Conservation (phyloP, 2,888 invertebrate genomes). For the Acleris emargana region DNA sequence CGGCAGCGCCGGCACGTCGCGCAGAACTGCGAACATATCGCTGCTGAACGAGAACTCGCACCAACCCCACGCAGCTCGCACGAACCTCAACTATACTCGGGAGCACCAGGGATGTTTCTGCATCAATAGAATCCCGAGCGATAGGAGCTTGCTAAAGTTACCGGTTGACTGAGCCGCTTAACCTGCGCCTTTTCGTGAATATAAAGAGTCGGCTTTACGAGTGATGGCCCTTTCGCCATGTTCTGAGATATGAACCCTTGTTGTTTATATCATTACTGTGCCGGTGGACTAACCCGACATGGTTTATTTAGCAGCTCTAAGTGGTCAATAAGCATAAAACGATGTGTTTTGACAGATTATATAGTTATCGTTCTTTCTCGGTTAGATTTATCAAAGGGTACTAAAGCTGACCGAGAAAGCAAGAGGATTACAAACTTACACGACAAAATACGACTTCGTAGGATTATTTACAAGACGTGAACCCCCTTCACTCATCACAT, state of each 20-base stretch:
- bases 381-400: no score
- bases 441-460: no score
- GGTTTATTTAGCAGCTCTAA: not conserved
- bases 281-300: conserved; percentile 2
- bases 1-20: conserved; percentile 17
- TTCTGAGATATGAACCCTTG: conserved; percentile 18
- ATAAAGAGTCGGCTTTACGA: conserved; percentile 25
- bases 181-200: conserved; percentile 27
- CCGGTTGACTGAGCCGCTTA: conserved; percentile 20
- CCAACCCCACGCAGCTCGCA: not conserved
- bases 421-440: no score
- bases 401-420: no score
- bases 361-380: no score
- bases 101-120: not conserved
- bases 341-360: no score
- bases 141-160: conserved; percentile 20
- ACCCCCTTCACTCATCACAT: not conserved
- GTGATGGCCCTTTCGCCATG: conserved; percentile 22
- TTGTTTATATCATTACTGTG: not conserved
- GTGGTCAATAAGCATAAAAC: no score
- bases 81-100: conserved; percentile 4
- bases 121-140: not conserved
- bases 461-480: not conserved
- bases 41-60: not conserved
- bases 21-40: conserved; percentile 18